These are phyloP conservation scores for Tragulus kanchil DNA, from an alignment of 2,113 vertebrate species.

Conservation along the genomic window DNA sequence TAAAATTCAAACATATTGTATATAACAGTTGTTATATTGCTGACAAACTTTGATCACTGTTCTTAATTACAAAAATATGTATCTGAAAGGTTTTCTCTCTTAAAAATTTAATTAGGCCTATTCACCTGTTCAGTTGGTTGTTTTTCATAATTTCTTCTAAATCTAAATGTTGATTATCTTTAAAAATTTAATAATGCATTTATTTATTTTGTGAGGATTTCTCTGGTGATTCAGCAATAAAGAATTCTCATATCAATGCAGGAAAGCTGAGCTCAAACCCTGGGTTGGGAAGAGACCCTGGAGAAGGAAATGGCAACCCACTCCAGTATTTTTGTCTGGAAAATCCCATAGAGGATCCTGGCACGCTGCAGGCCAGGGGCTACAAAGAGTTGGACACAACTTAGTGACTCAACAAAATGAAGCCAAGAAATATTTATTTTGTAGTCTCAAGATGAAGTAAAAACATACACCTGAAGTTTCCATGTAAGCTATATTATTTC, in stretches of 20 bases:
- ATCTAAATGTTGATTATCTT: not conserved
- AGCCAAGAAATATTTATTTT: not conserved
- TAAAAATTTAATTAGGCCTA: not conserved
- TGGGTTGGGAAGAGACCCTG: not conserved
- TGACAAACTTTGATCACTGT: not conserved
- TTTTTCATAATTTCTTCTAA: not conserved
- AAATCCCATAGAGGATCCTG: not conserved
- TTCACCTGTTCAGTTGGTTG: not conserved
- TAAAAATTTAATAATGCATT: not conserved
- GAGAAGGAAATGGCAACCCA: not conserved
- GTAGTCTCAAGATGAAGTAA: not conserved
- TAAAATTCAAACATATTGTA: not conserved
- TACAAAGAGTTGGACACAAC: not conserved
- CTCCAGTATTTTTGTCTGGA: not conserved
- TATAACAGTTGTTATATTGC: not conserved
- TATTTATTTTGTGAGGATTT: not conserved
- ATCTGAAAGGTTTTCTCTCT: not conserved
- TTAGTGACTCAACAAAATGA: not conserved
- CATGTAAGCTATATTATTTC: slow-evolving; percentile 9
- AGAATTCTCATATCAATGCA: not conserved
- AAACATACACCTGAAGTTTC: not conserved
- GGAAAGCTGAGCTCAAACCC: not conserved
- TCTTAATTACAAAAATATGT: slow-evolving; percentile 2
- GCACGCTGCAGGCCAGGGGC: not conserved
- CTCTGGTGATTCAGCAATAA: not conserved